Evolutionary conservation across 2,888 invertebrate genomes (phyloP).

Genomic region (Hemicrepidius hirtus): DNA sequence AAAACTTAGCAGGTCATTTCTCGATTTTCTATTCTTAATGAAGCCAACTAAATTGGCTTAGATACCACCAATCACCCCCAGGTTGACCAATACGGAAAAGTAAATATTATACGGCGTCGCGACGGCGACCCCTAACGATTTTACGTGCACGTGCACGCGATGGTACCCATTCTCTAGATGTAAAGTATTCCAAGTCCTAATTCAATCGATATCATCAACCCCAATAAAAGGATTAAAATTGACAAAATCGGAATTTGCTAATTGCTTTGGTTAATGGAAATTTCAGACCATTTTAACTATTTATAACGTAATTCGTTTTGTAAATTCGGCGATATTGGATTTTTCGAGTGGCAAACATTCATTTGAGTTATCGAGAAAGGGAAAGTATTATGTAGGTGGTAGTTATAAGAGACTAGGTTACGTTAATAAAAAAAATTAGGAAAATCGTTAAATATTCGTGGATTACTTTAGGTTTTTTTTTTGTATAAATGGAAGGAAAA

Average conservation of each 20-base stretch:
- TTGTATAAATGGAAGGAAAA: too few relatives aligned
- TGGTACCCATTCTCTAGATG: conserved; percentile 25
- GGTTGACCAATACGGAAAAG: conserved; percentile 29
- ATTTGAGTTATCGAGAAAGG: too few relatives aligned
- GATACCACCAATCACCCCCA: too few relatives aligned
- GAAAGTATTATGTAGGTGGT: too few relatives aligned
- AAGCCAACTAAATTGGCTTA: conserved; percentile 16
- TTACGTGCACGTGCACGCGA: conserved; percentile 40
- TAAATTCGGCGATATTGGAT: too few relatives aligned
- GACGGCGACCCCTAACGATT: conserved; percentile 33
- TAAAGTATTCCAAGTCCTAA: conserved; percentile 29
- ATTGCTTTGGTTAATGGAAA: not conserved
- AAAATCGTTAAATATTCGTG: too few relatives aligned
- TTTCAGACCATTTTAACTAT: not conserved
- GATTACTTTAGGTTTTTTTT: too few relatives aligned
- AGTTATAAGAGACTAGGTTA: too few relatives aligned
- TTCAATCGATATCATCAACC: conserved; percentile 25
- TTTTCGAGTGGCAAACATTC: too few relatives aligned
- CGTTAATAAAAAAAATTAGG: too few relatives aligned
- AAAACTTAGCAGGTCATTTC: not conserved
- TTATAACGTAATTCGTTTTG: not conserved
- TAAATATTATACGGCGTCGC: conserved; percentile 39
- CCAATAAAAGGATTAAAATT: conserved; percentile 10
- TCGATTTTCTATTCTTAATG: conserved; percentile 2
- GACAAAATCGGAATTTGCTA: conserved; percentile 4